A percentile compares a stretch with the other conserved stretches of the same genome.
phyloP scores from a whole-genome alignment of 2,888 invertebrate species.

The Nemapogon koenigi region DNA sequence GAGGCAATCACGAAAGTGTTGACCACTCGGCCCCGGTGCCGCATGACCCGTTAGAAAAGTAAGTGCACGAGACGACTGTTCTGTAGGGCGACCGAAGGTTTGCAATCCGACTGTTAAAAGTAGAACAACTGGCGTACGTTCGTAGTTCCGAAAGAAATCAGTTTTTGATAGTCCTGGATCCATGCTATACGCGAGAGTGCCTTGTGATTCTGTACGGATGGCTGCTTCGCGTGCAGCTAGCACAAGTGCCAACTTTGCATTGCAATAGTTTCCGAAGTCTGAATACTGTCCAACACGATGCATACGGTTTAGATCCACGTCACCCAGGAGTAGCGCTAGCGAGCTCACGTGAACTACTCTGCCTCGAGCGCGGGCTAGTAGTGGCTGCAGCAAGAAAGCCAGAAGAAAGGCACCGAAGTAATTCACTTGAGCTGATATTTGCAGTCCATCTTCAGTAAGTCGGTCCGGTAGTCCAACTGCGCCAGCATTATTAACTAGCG shows the following conservation, averaged over 20 bases:
- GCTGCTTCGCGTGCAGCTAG: slow-evolving; percentile 60
- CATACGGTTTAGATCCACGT: slow-evolving; percentile 72
- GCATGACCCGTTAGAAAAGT: slow-evolving; percentile 37
- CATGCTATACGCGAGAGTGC: slow-evolving; percentile 78
- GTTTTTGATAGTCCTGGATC: slow-evolving; percentile 85
- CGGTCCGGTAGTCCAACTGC: slow-evolving; percentile 42
- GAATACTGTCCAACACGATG: slow-evolving; percentile 72
- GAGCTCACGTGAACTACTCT: slow-evolving; percentile 39
- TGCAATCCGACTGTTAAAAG: slow-evolving; percentile 25
- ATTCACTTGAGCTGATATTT: slow-evolving; percentile 67
- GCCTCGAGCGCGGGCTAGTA: slow-evolving; percentile 35
- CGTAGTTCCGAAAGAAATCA: slow-evolving; percentile 72
- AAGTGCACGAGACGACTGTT: slow-evolving; percentile 32
- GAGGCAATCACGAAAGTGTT: slow-evolving; percentile 38
- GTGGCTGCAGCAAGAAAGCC: slow-evolving; percentile 36
- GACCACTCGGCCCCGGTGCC: slow-evolving; percentile 31
- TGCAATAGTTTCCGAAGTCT: slow-evolving; percentile 64
- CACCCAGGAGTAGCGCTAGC: slow-evolving; percentile 71
- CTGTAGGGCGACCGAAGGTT: slow-evolving; percentile 27
- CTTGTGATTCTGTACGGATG: slow-evolving; percentile 35
- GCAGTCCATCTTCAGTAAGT: slow-evolving; percentile 66
- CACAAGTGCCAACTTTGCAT: slow-evolving; percentile 36
- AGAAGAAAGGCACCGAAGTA: slow-evolving; percentile 40
- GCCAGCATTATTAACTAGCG: slow-evolving; percentile 55
- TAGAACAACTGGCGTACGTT: slow-evolving; percentile 21